Evolutionary conservation across 1,140 invertebrate species (phyloP).

Genomic region (Drosophila orosa): DNA sequence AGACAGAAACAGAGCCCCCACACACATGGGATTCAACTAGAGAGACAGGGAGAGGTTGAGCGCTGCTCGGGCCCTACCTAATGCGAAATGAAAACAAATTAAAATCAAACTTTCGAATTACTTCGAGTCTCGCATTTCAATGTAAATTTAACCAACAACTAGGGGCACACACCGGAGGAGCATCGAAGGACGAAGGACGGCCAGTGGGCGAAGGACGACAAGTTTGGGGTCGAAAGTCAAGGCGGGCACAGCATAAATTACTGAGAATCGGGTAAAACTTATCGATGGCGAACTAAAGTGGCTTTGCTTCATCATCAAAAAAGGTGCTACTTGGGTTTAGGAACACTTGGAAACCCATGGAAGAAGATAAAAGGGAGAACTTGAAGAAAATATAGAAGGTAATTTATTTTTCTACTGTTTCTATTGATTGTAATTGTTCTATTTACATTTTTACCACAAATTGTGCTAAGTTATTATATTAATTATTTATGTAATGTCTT

Average conservation of each 20-base stretch:
- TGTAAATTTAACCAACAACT: conserved; percentile 82
- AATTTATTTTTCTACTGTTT: too few species aligned
- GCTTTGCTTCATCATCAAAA: neutral
- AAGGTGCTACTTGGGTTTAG: conserved; percentile 1
- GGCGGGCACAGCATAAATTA: conserved; percentile 46
- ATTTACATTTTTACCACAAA: too few species aligned
- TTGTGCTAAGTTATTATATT: too few species aligned
- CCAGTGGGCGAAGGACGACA: neutral
- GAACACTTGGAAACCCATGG: neutral
- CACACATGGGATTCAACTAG: conserved; percentile 5
- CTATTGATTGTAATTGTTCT: too few species aligned
- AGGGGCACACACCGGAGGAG: conserved; percentile 32
- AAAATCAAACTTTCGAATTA: conserved; percentile 84
- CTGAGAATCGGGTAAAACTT: conserved; percentile 3
- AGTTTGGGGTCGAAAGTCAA: conserved; percentile 25
- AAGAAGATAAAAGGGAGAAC: neutral
- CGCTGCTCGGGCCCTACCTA: conserved; percentile 57
- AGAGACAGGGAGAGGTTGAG: conserved; percentile 12
- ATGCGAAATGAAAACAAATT: conserved; percentile 84
- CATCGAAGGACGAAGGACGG: conserved; percentile 3
- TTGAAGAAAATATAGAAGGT: neutral
- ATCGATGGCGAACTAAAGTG: conserved; percentile 28
- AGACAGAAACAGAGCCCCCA: conserved; percentile 14
- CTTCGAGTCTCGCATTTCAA: conserved; percentile 83
- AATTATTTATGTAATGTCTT: too few species aligned